Conservation (phyloP, 2,888 invertebrate genomes). For the Drosophila tripunctata region DNA sequence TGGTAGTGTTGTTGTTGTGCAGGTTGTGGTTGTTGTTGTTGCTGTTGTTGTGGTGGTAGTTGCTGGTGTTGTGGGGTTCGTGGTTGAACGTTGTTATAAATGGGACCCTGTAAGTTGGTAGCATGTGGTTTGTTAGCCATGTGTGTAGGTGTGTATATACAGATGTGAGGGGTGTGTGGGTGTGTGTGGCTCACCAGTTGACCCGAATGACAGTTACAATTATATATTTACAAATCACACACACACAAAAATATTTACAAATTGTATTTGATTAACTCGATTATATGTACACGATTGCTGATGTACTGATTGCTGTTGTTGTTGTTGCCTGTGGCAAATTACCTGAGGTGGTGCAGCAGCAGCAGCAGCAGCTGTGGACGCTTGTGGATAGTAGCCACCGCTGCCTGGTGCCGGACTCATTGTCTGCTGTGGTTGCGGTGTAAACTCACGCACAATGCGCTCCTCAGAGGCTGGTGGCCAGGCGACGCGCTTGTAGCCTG, state of each 20-base stretch:
- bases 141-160: slow-evolving; percentile 3
- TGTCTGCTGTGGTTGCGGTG: slow-evolving; percentile 81
- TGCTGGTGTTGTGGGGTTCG: slow-evolving; percentile 49
- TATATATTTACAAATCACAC: slow-evolving; percentile 66
- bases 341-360: slow-evolving; percentile 66
- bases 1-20: slow-evolving; percentile 44
- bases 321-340: slow-evolving; percentile 43
- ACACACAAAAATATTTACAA: slow-evolving; percentile 36
- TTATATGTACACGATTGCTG: slow-evolving; percentile 19
- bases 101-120: slow-evolving; percentile 76
- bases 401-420: slow-evolving; percentile 72
- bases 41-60: slow-evolving; percentile 30
- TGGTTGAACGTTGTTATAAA: slow-evolving; percentile 79
- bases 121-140: slow-evolving; percentile 44
- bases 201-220: slow-evolving; percentile 53
- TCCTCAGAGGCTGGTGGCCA: slow-evolving; percentile 92
- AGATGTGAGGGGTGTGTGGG: slow-evolving; percentile 4
- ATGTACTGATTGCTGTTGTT: not conserved
- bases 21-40: slow-evolving; percentile 32
- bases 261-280: not conserved
- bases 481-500: slow-evolving; percentile 93
- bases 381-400: slow-evolving; percentile 66
- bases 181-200: slow-evolving; percentile 46
- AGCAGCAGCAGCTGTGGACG: slow-evolving; percentile 32
- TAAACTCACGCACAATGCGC: slow-evolving; percentile 86